phyloP scores from a whole-genome alignment of 2,797 vertebrate species.

The Fistularia commersonii region DNA sequence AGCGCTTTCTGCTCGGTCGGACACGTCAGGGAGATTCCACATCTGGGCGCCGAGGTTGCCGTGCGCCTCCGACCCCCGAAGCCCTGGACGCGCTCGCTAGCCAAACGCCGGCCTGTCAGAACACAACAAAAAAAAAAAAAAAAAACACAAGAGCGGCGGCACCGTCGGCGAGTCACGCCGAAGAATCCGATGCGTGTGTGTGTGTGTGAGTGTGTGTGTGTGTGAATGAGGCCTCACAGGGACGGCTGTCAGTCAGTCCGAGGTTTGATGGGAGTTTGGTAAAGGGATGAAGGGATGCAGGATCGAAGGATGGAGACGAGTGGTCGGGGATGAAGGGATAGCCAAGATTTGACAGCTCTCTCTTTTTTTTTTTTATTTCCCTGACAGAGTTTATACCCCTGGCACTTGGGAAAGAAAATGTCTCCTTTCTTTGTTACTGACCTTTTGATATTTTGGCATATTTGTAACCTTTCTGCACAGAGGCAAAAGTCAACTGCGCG shows the following conservation, averaged over 20 bases:
- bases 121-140: slow-evolving; percentile 14
- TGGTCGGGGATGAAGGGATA: slow-evolving; percentile 57
- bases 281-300: slow-evolving; percentile 51
- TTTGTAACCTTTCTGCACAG: slow-evolving; percentile 9
- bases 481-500: neutral
- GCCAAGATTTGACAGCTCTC: slow-evolving; percentile 59
- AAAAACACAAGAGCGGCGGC: slow-evolving; percentile 37
- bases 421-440: slow-evolving; percentile 41
- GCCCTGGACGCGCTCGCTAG: slow-evolving; percentile 40
- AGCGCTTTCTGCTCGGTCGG: slow-evolving; percentile 40
- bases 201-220: neutral
- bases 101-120: slow-evolving; percentile 60
- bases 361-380: slow-evolving; percentile 34
- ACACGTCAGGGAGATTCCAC: slow-evolving; percentile 60
- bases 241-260: slow-evolving; percentile 64
- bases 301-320: slow-evolving; percentile 45
- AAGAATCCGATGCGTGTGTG: slow-evolving; percentile 26
- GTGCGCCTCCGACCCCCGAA: slow-evolving; percentile 50
- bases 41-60: slow-evolving; percentile 48
- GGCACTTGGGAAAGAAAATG: slow-evolving; percentile 26
- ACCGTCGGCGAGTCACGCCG: slow-evolving; percentile 44
- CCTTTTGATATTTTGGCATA: slow-evolving; percentile 36
- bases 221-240: slow-evolving; percentile 49
- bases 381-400: slow-evolving; percentile 43
- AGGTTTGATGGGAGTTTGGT: slow-evolving; percentile 49